Evolutionary conservation across 2,113 vertebrate species (phyloP).

Genomic region (Labeo catla): DNA sequence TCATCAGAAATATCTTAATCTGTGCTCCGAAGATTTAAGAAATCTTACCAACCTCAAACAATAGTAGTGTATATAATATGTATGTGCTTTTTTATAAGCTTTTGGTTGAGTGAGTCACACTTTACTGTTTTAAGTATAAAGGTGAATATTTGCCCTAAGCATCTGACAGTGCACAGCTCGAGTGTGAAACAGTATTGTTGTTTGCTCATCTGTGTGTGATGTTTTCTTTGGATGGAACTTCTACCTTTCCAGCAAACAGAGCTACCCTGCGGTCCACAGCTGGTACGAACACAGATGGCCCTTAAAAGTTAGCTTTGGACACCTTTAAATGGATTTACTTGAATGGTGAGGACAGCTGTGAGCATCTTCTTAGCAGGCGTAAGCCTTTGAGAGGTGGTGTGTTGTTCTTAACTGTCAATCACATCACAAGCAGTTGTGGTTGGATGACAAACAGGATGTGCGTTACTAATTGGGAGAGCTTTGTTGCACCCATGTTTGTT

Average conservation of each 20-base stretch:
- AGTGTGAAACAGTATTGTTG: conserved; percentile 45
- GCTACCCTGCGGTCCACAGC: conserved; percentile 51
- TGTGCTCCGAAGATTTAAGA: too few species aligned
- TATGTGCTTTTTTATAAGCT: background rate
- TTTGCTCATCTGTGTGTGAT: conserved; percentile 50
- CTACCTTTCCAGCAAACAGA: conserved; percentile 48
- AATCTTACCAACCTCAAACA: background rate
- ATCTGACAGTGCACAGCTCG: conserved; percentile 35
- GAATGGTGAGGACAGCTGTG: conserved; percentile 51
- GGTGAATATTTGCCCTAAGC: conserved; percentile 31
- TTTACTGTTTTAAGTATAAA: background rate
- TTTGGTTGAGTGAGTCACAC: background rate
- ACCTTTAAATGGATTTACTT: conserved; percentile 52
- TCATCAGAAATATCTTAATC: too few species aligned
- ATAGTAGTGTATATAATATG: background rate
- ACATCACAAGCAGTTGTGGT: background rate
- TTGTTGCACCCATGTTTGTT: background rate
- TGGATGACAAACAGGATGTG: conserved; percentile 35
- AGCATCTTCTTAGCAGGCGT: conserved; percentile 14
- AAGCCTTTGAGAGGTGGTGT: background rate
- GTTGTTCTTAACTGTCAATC: conserved; percentile 29
- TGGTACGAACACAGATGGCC: conserved; percentile 52
- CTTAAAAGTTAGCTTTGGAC: conserved; percentile 48
- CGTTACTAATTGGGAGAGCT: conserved; percentile 20
- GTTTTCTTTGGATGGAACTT: conserved; percentile 50